Evolutionary conservation across 2,888 invertebrate species (phyloP), one percentile per base, ranked within the genome.

Genomic region (Callimorpha dominula): DNA sequence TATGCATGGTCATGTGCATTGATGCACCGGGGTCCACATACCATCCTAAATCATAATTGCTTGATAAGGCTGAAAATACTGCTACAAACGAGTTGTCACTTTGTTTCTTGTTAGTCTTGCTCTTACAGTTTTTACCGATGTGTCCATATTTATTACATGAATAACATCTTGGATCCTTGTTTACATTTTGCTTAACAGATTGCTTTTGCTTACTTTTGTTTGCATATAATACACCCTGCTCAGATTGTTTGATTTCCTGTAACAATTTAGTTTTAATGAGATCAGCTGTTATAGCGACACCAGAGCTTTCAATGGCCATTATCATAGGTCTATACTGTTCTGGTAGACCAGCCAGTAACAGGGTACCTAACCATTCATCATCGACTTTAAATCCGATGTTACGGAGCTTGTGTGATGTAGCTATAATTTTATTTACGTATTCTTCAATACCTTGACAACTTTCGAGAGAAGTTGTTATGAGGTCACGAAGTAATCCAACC

Each of bases 11-110:
- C 73, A 69, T 77, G 65, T 70, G 78, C 72, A 60, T 31, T 9
- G 73, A 62, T 12, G 73, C 73, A 1, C 79, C 81, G 4, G 80
- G 80, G 62, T 82, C 78, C 6, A 82, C 60, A 69, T 74, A 80
- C 76, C 77, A 79, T 14, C 60, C 77, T 31, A 2, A 31, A 40
- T 71, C 46, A 54, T 71, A 17, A 8, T 20, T 43, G 14, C 54
- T 60, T 15, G 14, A 43, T 12, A 76, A n/a, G 15, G 70, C 71
- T n/a, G 74, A 14, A 71, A 80, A 80, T 1, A 69, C 78, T 8
- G 43, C 43, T 8, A 46, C 6, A 9, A 46, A 46, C 43, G 43
- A 46, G 0, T 46, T 46, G 43, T 8, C 9, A 8, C 9, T 46
- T 46, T 46, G 43, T 46, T 8, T 46, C 8, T 46, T 9, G 6